These are phyloP conservation scores for Drosophila truncata DNA, from an alignment of 1,140 invertebrate species.

Conservation along the genomic window DNA sequence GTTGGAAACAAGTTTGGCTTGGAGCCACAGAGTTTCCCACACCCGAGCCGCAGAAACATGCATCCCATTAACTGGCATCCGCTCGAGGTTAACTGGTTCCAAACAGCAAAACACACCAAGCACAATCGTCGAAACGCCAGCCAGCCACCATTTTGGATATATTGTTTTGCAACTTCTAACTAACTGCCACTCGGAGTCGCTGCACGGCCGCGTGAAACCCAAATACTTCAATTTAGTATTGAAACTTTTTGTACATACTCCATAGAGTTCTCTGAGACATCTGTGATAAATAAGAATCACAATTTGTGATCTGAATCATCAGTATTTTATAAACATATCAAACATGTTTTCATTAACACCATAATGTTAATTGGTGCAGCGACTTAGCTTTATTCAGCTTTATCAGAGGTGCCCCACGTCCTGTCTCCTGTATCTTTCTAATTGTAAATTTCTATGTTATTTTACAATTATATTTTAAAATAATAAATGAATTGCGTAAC, in stretches of 20 bases:
- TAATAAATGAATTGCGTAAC: no score
- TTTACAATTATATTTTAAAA: no score
- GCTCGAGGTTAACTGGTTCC: constrained; percentile 64
- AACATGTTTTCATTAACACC: background rate
- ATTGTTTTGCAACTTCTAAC: constrained; percentile 63
- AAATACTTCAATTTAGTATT: background rate
- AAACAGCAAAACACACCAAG: constrained; percentile 16
- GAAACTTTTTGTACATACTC: background rate
- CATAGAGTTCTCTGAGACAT: background rate
- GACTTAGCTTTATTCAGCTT: background rate
- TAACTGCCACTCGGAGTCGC: constrained; percentile 13
- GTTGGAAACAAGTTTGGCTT: constrained; percentile 37
- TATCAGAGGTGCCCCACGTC: background rate
- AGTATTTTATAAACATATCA: background rate
- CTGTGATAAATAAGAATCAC: background rate
- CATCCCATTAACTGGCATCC: constrained; percentile 19
- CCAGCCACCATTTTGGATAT: constrained; percentile 36
- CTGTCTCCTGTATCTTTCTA: no score
- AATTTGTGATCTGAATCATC: background rate
- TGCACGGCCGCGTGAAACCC: constrained; percentile 11
- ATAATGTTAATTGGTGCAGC: background rate
- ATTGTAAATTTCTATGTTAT: no score
- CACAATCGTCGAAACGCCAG: constrained; percentile 27
- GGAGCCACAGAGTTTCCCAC: constrained; percentile 44
- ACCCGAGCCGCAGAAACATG: constrained; percentile 17